phyloP scores from a whole-genome alignment of 1,140 invertebrate genomes.

The Megalonaias nervosa region DNA sequence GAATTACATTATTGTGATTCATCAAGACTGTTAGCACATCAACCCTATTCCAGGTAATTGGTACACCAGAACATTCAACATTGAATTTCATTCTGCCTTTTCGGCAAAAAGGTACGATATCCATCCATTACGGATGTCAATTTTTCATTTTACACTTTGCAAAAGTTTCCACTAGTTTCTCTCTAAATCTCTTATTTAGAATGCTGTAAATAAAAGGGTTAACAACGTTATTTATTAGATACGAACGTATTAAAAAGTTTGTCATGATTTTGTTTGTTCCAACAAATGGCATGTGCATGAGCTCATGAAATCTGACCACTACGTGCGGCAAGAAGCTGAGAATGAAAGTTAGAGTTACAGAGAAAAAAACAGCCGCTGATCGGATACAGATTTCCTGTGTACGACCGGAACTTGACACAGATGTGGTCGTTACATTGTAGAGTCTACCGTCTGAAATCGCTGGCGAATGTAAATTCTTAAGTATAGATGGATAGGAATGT shows the following conservation, averaged over 20 bases:
- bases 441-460: conserved; percentile 21
- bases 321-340: conserved; percentile 63
- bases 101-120: too few species aligned
- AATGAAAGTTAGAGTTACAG: conserved; percentile 60
- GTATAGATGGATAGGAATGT: neutral
- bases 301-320: conserved; percentile 42
- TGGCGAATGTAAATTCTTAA: conserved; percentile 12
- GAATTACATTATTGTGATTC: too few species aligned
- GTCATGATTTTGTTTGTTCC: conserved; percentile 41
- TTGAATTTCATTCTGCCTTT: too few species aligned
- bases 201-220: conserved; percentile 66
- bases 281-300: conserved; percentile 41
- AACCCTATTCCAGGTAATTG: too few species aligned
- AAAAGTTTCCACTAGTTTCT: conserved; percentile 40
- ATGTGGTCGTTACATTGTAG: conserved; percentile 15
- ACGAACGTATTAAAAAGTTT: conserved; percentile 58
- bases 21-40: too few species aligned
- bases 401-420: neutral
- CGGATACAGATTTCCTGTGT: conserved; percentile 31
- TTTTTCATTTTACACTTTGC: neutral
- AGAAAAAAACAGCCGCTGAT: conserved; percentile 56
- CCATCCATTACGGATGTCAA: too few species aligned
- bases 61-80: too few species aligned
- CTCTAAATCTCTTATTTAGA: conserved; percentile 56
- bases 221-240: conserved; percentile 59